Base-by-base conservation (phyloP, 1,140 invertebrate species). In the Scylla paramamosain region DNA sequence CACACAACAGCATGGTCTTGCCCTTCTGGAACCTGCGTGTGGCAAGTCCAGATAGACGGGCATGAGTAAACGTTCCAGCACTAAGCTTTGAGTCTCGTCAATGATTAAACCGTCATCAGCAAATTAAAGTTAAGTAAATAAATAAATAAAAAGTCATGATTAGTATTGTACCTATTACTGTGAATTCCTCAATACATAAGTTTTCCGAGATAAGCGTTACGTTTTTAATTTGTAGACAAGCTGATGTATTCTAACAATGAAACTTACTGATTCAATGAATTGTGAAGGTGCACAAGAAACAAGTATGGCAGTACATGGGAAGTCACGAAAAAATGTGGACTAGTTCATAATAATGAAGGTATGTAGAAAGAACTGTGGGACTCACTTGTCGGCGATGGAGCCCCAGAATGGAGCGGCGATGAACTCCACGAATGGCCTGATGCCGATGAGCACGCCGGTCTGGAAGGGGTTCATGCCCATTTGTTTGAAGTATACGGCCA, bases 351-450 rank as follows among this genome's bases (percentile, higher is more conserved):
- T 29, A 12, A 46, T 45, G 25, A 89, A 25, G 2, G 25, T 29
- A 89, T 16, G 4, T 12, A 10, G 25, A 4, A 0, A n/a, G 14
- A 32, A 20, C 20, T 16, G 14, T 25, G 29, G 7, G 7, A 88
- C 96, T 97, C 96, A 98, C 97, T 98, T 98, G 97, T 99, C 99
- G 20, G 99, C 99, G 95, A 99, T 97, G 67, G 98, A 98, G 7
- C 99, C 99, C 99, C 99, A 99, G 97, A 99, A 99, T 0, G 99
- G 99, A 0, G 99, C 99, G 82, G 99, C 98, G n/a, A 99, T 97
- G 97, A 99, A 99, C 97, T 99, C 99, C 6, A 99, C 98, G 96
- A 99, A 99, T 0, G 99, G 99, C 96, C 99, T 97, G 93, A 98
- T 98, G 31, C 99, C 99, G 95, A 99, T 98, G 0, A 99, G 98